These are phyloP conservation scores for Diarsia dahlii DNA, from an alignment of 2,888 invertebrate genomes.

Conservation along the genomic window DNA sequence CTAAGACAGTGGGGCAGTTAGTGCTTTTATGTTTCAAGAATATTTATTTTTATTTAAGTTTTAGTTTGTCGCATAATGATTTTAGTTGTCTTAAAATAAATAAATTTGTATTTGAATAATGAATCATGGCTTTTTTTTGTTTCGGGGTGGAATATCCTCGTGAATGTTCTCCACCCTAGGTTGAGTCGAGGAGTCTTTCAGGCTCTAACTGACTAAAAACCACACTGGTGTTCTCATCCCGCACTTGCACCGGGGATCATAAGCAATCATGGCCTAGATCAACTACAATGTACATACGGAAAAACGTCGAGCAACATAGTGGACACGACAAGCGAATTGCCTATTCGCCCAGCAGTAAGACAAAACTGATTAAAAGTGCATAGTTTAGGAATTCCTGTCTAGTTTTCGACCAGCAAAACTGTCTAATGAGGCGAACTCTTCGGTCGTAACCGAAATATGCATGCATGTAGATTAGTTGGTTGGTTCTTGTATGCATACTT, in stretches of 20 bases:
- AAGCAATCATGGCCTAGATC: not conserved
- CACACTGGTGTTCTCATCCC: too few relatives aligned
- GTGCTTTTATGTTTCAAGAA: conserved; percentile 9
- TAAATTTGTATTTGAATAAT: too few relatives aligned
- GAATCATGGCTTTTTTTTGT: too few relatives aligned
- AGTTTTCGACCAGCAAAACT: not conserved
- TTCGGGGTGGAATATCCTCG: too few relatives aligned
- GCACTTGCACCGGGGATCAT: too few relatives aligned
- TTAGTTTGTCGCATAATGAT: not conserved
- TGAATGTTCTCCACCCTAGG: too few relatives aligned
- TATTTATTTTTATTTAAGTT: not conserved
- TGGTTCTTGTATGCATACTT: not conserved
- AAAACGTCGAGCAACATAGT: not conserved
- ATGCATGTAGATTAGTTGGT: conserved; percentile 25
- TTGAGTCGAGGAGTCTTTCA: too few relatives aligned
- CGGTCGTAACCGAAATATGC: conserved; percentile 1
- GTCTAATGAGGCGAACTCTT: not conserved
- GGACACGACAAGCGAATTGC: not conserved
- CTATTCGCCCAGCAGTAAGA: not conserved
- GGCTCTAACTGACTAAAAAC: too few relatives aligned
- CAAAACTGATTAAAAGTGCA: not conserved
- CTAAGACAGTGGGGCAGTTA: not conserved
- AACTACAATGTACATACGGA: too few relatives aligned
- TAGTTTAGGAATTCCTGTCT: not conserved
- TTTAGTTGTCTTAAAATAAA: too few relatives aligned